Conservation (phyloP, 2,797 vertebrate species). For the Rhynchotus rufescens region DNA sequence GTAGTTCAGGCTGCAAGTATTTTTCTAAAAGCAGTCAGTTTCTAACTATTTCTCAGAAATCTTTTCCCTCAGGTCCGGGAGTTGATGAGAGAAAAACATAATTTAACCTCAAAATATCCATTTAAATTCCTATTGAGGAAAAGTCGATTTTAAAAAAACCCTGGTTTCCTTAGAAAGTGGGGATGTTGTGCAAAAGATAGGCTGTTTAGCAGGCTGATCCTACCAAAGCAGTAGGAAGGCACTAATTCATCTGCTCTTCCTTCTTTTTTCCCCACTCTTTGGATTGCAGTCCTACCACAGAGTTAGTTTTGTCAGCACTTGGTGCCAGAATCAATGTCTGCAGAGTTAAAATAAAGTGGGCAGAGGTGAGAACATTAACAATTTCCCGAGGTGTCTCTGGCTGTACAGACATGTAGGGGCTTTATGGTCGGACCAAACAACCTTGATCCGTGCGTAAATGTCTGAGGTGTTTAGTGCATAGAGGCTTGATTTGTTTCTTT, state of each 20-base stretch:
- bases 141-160: not conserved
- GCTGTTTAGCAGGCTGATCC: not conserved
- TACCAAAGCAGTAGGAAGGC: not conserved
- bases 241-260: not conserved
- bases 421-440: not conserved
- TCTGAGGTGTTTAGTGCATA: not conserved
- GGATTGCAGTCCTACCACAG: not conserved
- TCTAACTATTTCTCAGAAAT: not conserved
- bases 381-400: not conserved
- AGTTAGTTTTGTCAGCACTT: not conserved
- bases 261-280: not conserved
- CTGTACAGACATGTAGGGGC: not conserved
- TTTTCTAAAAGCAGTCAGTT: not conserved
- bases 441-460: not conserved
- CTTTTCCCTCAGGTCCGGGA: not conserved
- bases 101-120: not conserved
- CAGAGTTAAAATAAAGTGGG: not conserved
- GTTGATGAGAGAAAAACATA: not conserved
- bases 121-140: not conserved
- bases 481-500: not conserved
- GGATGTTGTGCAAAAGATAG: not conserved
- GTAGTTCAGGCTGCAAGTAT: not conserved
- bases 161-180: not conserved
- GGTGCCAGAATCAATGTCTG: not conserved
- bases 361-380: not conserved